Evolutionary conservation across 2,888 invertebrate genomes (phyloP).

Genomic region (Drosophila rellima): DNA sequence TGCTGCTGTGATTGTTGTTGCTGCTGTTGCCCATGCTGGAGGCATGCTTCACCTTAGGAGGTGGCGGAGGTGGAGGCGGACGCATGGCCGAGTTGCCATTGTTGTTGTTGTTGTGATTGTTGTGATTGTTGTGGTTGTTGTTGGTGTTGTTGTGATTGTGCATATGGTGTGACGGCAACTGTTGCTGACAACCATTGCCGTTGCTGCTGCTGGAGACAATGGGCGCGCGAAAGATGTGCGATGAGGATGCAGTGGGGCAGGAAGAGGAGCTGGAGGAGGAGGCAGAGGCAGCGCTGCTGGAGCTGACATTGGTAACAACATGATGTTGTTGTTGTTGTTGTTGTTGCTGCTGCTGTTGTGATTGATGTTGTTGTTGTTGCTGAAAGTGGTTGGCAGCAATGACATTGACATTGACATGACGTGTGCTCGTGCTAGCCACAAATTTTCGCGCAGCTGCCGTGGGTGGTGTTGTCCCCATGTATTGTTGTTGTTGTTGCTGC

Average conservation of each 20-base stretch:
- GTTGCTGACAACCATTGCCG: slow-evolving; percentile 50
- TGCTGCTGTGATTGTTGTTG: slow-evolving; percentile 17
- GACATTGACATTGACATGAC: slow-evolving; percentile 84
- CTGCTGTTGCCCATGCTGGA: slow-evolving; percentile 54
- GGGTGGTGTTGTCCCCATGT: slow-evolving; percentile 53
- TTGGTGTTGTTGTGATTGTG: slow-evolving; percentile 40
- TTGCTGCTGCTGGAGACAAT: slow-evolving; percentile 83
- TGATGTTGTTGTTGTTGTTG: slow-evolving; percentile 49
- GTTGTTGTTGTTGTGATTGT: slow-evolving; percentile 12
- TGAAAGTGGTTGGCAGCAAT: slow-evolving; percentile 79
- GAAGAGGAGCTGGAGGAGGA: slow-evolving; percentile 43
- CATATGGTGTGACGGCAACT: slow-evolving; percentile 43
- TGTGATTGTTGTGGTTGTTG: slow-evolving; percentile 34
- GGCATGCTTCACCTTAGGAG: slow-evolving; percentile 84
- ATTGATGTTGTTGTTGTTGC: slow-evolving; percentile 64
- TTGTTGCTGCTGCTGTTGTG: slow-evolving; percentile 48
- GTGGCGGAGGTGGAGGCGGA: slow-evolving; percentile 85
- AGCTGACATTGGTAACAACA: slow-evolving; percentile 65
- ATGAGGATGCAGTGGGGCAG: slow-evolving; percentile 47
- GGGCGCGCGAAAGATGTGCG: slow-evolving; percentile 84
- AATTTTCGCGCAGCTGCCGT: slow-evolving; percentile 82
- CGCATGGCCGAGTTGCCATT: slow-evolving; percentile 82
- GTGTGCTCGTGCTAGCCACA: slow-evolving; percentile 79
- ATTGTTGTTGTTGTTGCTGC: slow-evolving; percentile 43
- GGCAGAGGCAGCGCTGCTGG: slow-evolving; percentile 48